A percentile compares a stretch with the other conserved stretches of the same genome.
Conservation (phyloP, 2,113 vertebrate genomes). For the Gnathonemus longibarbis region DNA sequence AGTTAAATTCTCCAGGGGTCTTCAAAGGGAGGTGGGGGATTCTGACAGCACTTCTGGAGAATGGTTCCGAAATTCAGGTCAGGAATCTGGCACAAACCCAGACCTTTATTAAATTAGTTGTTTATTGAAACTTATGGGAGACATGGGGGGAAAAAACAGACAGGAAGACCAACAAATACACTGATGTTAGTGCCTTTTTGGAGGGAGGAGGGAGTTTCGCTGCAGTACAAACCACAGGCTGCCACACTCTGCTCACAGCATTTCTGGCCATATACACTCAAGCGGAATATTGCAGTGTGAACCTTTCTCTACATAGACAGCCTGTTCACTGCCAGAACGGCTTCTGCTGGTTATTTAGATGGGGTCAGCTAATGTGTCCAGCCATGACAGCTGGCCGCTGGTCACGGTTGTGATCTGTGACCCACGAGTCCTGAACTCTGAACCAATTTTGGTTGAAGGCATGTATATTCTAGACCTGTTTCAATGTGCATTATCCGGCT, state of each 20-base stretch:
- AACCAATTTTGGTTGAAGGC: background rate
- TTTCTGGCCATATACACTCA: background rate
- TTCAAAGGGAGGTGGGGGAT: background rate
- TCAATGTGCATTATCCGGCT: background rate
- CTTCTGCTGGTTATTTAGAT: background rate
- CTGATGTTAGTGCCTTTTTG: background rate
- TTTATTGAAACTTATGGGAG: background rate
- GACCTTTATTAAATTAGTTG: background rate
- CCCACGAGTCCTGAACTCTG: background rate
- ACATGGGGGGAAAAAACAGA: background rate
- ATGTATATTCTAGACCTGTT: background rate
- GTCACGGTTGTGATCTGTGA: background rate
- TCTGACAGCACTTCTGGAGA: background rate
- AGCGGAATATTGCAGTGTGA: background rate
- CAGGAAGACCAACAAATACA: background rate
- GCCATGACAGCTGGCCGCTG: background rate
- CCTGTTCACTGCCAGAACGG: background rate
- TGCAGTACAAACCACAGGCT: background rate
- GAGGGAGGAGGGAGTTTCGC: background rate
- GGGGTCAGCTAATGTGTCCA: background rate
- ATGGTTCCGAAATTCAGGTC: background rate
- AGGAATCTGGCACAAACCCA: background rate
- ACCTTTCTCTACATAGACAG: background rate
- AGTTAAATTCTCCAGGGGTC: background rate
- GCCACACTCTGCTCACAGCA: background rate